These are phyloP conservation scores for Pungitius pungitius DNA, from an alignment of 2,113 vertebrate species.

Conservation along the genomic window DNA sequence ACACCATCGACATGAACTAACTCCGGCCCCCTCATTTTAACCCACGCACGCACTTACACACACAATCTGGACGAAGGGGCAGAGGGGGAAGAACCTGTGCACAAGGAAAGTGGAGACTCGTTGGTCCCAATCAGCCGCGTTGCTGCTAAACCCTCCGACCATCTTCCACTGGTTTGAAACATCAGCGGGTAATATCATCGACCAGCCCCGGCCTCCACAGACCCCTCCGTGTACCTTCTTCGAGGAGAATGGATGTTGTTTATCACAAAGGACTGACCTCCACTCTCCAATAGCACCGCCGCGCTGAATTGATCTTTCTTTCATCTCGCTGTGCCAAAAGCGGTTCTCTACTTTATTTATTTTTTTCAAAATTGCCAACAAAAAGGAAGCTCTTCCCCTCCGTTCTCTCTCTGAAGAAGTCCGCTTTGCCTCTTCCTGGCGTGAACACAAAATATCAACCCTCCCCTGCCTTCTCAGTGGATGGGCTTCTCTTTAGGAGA, in stretches of 20 bases:
- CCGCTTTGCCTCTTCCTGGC: neutral
- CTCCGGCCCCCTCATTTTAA: neutral
- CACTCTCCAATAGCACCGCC: neutral
- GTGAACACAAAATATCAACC: neutral
- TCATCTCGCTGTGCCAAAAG: slow-evolving; percentile 28
- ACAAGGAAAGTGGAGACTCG: neutral
- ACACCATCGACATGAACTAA: slow-evolving; percentile 99
- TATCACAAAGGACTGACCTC: slow-evolving; percentile 22
- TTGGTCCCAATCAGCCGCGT: neutral
- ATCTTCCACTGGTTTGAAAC: slow-evolving; percentile 30
- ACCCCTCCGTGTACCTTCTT: slow-evolving; percentile 26
- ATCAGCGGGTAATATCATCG: slow-evolving; percentile 2
- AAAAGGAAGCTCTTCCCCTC: slow-evolving; percentile 10
- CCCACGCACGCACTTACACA: slow-evolving; percentile 1
- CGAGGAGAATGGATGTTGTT: slow-evolving; percentile 16
- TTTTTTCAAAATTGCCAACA: slow-evolving; percentile 14
- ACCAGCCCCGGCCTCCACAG: slow-evolving; percentile 5
- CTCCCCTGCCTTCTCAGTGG: neutral
- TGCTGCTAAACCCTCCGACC: neutral
- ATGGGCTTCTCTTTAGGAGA: slow-evolving; percentile 24
- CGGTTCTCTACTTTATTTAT: neutral
- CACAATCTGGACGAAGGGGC: slow-evolving; percentile 19
- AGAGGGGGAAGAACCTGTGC: slow-evolving; percentile 1
- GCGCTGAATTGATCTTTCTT: slow-evolving; percentile 19
- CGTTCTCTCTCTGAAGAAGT: slow-evolving; percentile 3